Evolutionary conservation across 1,140 invertebrate species (phyloP), one percentile per base, ranked within the genome.

Genomic region (Cyphomyrmex costatus): DNA sequence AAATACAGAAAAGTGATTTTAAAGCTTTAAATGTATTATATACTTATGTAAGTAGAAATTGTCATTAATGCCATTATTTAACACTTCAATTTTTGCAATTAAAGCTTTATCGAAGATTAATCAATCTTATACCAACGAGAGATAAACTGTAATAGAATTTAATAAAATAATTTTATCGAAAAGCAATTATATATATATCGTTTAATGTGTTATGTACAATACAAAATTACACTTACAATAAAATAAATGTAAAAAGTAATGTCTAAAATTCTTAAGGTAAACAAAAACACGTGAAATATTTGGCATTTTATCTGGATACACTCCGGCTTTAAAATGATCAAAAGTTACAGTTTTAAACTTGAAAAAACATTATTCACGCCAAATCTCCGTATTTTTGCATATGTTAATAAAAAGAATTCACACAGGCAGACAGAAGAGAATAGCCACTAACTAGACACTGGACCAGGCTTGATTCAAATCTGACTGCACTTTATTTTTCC

Each of bases 401-500:
- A 79, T 27, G 16, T 80, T 53, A 68, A 74, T 82, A 86, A 88
- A 68, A 86, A 27, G 51, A 56, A 2, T 71, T 19, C 19, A 49
- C 30, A 16, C 6, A 2, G 56, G 12, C 36, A 42, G 65, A 6
- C 30, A 79, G 14, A 51, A 80, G 33, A 53, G 51, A 70, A 53
- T 78, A 42, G 46, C 46, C n/a, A 36, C 27, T 24, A n/a, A 14
- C 46, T 30, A 21, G 7, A 30, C 12, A 76, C 51, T 21, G n/a
- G 77, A 33, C 49, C 71, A 63, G 46, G 58, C 53, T 53, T 58
- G 58, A 74, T 27, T 51, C 80, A 51, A 85, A 89, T 89, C 88
- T 88, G 88, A 89, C 68, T 70, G 73, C 88, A 79, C 58, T 88
- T 88, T 88, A 78, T 70, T 79, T 74, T 66, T 33, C 66, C 30